phyloP scores from a whole-genome alignment of 2,113 vertebrate species.

The Copsychus sechellarum region DNA sequence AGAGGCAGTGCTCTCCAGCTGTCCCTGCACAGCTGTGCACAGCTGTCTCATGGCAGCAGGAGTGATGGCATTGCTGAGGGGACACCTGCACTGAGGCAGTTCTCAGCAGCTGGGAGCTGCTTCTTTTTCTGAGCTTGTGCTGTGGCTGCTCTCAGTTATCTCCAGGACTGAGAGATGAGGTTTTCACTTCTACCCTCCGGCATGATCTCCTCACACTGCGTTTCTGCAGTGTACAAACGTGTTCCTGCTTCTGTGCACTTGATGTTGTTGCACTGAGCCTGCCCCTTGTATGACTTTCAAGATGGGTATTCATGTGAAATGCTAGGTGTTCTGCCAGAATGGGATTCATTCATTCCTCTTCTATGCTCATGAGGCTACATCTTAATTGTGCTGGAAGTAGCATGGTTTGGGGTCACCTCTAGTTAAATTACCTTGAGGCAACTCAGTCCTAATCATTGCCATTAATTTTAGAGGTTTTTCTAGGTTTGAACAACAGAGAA shows the following conservation, averaged over 20 bases:
- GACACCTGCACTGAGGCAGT: not conserved
- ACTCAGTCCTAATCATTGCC: not conserved
- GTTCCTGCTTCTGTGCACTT: not conserved
- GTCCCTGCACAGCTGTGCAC: not conserved
- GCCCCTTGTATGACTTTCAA: not conserved
- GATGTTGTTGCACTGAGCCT: not conserved
- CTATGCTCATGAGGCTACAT: not conserved
- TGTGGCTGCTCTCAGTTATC: accelerated
- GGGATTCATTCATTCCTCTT: not conserved
- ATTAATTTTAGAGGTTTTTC: not conserved
- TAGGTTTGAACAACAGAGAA: not conserved
- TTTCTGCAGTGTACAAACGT: accelerated
- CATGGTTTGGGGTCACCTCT: not conserved
- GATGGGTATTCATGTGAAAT: not conserved
- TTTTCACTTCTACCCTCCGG: accelerated
- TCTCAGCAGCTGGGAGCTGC: not conserved
- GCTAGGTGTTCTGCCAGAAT: not conserved
- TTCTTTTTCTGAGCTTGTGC: not conserved
- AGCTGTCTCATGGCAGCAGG: not conserved
- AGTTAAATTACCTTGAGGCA: not conserved
- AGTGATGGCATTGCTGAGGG: not conserved
- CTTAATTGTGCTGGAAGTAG: not conserved
- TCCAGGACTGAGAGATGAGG: not conserved
- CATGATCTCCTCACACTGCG: accelerated
- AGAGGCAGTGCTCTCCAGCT: accelerated